These are phyloP conservation scores for Galbula dea DNA, from an alignment of 2,113 vertebrate genomes.

Conservation along the genomic window DNA sequence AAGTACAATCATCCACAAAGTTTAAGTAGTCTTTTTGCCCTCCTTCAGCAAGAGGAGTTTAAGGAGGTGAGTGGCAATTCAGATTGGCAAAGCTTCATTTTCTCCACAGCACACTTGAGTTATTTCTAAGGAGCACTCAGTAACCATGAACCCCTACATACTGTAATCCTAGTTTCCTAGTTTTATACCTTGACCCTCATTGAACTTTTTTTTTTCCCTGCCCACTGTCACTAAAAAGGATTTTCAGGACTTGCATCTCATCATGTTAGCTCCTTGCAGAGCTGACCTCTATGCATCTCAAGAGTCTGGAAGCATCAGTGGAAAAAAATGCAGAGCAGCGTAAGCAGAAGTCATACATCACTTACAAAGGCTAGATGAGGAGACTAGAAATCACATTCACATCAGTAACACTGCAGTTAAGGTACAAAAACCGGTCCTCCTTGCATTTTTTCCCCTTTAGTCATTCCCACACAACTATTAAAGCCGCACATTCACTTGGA, in stretches of 20 bases:
- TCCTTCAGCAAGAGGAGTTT: not conserved
- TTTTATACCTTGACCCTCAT: not conserved
- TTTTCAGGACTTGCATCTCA: not conserved
- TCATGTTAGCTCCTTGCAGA: not conserved
- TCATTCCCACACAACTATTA: not conserved
- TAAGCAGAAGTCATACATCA: not conserved
- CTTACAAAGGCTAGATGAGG: not conserved
- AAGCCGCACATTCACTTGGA: not conserved
- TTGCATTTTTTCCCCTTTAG: not conserved
- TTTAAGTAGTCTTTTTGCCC: not conserved
- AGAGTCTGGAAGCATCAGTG: not conserved
- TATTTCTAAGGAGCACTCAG: not conserved
- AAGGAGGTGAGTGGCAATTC: not conserved
- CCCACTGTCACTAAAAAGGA: not conserved
- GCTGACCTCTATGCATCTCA: not conserved
- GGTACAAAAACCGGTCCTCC: not conserved
- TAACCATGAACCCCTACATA: rapidly evolving
- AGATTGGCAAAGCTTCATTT: not conserved
- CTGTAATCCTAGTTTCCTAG: not conserved
- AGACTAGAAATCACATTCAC: not conserved
- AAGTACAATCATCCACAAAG: not conserved
- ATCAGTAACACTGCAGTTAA: not conserved
- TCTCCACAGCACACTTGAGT: no score
- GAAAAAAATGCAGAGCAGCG: not conserved
- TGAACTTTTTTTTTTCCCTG: not conserved